phyloP scores from a whole-genome alignment of 2,888 invertebrate species.

The Athripsodes cinereus region DNA sequence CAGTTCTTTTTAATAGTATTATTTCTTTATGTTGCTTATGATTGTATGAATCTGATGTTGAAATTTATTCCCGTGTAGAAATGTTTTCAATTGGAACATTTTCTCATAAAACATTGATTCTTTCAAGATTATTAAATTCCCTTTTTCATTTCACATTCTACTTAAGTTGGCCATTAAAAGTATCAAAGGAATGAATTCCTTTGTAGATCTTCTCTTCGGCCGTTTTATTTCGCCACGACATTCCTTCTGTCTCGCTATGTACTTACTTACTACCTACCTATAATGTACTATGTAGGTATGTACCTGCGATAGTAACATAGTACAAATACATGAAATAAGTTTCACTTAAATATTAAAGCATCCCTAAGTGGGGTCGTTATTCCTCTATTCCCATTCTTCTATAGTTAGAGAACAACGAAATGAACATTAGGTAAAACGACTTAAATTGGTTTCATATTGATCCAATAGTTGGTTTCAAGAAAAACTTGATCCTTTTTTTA shows the following conservation, averaged over 20 bases:
- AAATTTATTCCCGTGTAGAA: no score
- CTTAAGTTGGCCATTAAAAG: constrained; percentile 17
- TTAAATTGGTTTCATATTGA: no score
- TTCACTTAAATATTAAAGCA: constrained; percentile 13
- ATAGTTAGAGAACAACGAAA: not conserved
- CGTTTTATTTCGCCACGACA: constrained; percentile 8
- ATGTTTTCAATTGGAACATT: constrained; percentile 5
- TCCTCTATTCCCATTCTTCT: not conserved
- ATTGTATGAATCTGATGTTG: no score
- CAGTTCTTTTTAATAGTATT: no score
- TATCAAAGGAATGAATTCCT: constrained; percentile 17
- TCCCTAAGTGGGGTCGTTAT: not conserved
- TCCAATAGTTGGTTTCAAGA: no score
- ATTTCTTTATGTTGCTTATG: no score
- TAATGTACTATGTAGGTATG: no score
- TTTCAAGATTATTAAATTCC: constrained; percentile 14
- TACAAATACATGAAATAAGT: constrained; percentile 9
- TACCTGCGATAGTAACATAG: not conserved
- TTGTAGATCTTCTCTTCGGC: constrained; percentile 12
- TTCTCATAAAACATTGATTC: constrained; percentile 8
- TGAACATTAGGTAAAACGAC: no score
- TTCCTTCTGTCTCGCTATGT: constrained; percentile 1
- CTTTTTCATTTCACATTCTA: constrained; percentile 10
- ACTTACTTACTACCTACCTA: constrained; percentile 5
- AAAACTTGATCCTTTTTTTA: no score